phyloP scores from a whole-genome alignment of 37 sponge, comb jelly and placozoan genomes.

The Geodia barretti region DNA sequence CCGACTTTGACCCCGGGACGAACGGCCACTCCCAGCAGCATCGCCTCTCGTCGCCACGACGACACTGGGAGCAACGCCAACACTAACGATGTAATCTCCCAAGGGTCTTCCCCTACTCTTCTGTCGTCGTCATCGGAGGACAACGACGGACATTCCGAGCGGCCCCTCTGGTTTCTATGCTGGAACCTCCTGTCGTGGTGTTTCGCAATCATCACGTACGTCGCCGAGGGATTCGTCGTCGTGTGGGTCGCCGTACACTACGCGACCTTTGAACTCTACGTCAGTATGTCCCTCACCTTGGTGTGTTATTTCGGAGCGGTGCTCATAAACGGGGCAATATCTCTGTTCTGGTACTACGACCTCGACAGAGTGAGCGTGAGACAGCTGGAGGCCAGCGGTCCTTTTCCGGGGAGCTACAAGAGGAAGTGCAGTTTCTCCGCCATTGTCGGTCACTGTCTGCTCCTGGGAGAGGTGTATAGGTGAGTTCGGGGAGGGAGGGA shows the following conservation, averaged over 20 bases:
- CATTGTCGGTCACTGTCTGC: conserved; percentile 20
- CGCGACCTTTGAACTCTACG: conserved; percentile 8
- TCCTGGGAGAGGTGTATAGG: conserved; percentile 53
- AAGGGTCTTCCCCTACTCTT: no score
- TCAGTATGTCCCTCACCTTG: conserved; percentile 22
- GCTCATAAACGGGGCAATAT: conserved; percentile 13
- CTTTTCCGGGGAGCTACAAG: conserved; percentile 19
- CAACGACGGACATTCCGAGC: no score
- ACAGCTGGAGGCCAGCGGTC: conserved; percentile 12
- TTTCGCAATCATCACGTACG: conserved; percentile 21
- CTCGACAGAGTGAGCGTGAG: conserved; percentile 31
- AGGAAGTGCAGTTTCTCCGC: conserved; percentile 15
- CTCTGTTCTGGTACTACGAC: conserved; percentile 54
- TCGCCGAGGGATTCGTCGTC: conserved; percentile 15
- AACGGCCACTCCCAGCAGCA: no score
- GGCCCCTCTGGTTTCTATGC: no score
- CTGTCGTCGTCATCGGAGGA: no score
- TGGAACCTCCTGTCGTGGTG: conserved; percentile 40
- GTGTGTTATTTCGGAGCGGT: conserved; percentile 8
- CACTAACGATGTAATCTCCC: no score
- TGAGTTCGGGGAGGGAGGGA: background rate
- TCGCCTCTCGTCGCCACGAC: no score
- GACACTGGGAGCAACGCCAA: no score
- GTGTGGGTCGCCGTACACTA: conserved; percentile 28
- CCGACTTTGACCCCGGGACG: no score